A percentile compares a stretch with the other conserved stretches of the same genome.
These are phyloP conservation scores for Pipistrellus kuhlii DNA, from an alignment of 2,797 vertebrate genomes.

Conservation along the genomic window DNA sequence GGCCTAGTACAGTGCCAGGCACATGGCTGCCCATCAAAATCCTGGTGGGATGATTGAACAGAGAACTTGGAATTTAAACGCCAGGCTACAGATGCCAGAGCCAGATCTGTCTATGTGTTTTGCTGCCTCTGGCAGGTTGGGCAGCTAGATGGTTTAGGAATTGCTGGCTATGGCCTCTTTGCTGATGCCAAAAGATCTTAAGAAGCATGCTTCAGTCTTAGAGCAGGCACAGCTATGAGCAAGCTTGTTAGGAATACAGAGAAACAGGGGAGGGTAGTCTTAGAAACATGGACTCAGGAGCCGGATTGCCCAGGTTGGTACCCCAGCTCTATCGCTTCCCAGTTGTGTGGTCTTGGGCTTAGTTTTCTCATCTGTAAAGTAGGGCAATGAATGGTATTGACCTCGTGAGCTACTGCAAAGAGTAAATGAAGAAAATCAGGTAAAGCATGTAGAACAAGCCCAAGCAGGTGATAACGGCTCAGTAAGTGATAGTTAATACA, in stretches of 20 bases:
- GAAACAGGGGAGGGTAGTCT: neutral
- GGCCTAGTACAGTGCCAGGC: neutral
- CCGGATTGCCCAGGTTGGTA: neutral
- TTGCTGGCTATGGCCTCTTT: neutral
- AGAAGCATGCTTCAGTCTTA: neutral
- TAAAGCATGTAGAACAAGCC: neutral
- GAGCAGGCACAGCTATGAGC: neutral
- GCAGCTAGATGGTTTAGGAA: neutral
- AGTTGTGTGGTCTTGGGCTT: neutral
- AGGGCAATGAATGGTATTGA: neutral
- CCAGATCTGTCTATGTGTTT: neutral
- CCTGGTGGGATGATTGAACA: neutral
- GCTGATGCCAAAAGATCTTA: neutral
- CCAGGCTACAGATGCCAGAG: neutral
- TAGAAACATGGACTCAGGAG: neutral
- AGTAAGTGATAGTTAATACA: neutral
- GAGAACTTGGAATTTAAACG: neutral
- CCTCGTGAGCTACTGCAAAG: neutral
- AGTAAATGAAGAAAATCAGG: neutral
- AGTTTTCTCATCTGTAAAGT: neutral
- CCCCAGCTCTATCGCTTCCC: neutral
- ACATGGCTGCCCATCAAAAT: neutral
- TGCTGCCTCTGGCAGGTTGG: neutral
- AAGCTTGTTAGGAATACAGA: neutral
- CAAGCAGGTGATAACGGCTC: neutral